Base-by-base conservation (phyloP, 2,113 vertebrate genomes). In the Odocoileus hemionus region DNA sequence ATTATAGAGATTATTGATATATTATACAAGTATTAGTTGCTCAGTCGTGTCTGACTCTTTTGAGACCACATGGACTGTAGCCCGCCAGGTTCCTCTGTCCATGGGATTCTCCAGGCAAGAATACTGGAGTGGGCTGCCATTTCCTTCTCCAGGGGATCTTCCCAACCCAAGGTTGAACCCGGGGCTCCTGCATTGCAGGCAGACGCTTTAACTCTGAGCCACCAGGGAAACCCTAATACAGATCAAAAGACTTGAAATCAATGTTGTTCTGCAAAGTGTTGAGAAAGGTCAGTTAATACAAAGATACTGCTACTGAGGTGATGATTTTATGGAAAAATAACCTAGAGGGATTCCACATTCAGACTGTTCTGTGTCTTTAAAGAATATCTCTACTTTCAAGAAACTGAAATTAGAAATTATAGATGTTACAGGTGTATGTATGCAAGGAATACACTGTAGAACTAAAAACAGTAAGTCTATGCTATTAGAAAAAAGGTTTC, bases 401-500 rank as follows among this genome's bases (percentile, higher is more conserved):
- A 64, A 50, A 64, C n/a, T 39, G 9, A 85, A 64, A 85, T 26
- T 50, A 67, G 36, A 39, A 94, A 57, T 90, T 39, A 86, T 39
- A 36, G 47, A 57, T 33, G 39, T 74, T 15, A 82, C 3, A 21
- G 61, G 39, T 43, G 5, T n/a, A 57, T 14, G 33, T 26, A 74
- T n/a, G 26, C 13, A 83, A 92, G 30, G 9, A 88, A 87, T 19
- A 58, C 6, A 43, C 23, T 58, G 21, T 15, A 82, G 36, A 89
- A 83, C 76, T 60, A 60, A 92, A 70, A 82, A 89, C 30, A 84
- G 47, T 17, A 76, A 33, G 50, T 67, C 47, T n/a, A 50, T 57
- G 55, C 11, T 50, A 45, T 54, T 36, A 83, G 43, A 55, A 60
- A 57, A 55, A 55, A 83, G 26, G 10, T 54, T 86, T 45, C 26